Percentiles rank a stretch among this genome's conserved stretches.
Conservation (phyloP, 35 echinoderm and acorn worm genomes). For the Stichopus chloronotus region DNA sequence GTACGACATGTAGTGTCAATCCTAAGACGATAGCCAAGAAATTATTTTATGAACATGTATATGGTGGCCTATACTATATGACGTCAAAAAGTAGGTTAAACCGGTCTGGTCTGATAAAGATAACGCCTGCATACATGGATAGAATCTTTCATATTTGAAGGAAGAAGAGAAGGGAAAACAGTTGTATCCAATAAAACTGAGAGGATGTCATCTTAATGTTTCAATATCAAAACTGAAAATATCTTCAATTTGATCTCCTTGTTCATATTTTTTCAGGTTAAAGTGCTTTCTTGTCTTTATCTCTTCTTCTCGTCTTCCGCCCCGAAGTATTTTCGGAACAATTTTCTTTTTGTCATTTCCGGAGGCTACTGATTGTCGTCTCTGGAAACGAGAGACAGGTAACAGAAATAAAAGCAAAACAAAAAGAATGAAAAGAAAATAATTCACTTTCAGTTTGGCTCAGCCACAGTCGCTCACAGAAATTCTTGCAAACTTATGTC, state of each 20-base stretch:
- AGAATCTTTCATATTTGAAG: too few relatives aligned
- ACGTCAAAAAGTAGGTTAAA: too few relatives aligned
- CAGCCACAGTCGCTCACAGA: neutral
- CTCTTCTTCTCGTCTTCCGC: neutral
- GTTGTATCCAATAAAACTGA: neutral
- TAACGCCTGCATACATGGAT: too few relatives aligned
- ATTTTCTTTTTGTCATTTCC: neutral
- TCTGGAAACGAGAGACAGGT: neutral
- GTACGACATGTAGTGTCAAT: too few relatives aligned
- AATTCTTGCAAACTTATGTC: neutral
- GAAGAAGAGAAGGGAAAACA: neutral
- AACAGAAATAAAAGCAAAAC: neutral
- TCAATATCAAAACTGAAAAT: neutral
- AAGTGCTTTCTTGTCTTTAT: neutral
- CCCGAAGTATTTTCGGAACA: neutral
- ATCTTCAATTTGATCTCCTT: neutral
- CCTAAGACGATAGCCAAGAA: too few relatives aligned
- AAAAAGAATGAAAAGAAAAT: neutral
- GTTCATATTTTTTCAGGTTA: neutral
- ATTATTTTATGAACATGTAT: too few relatives aligned
- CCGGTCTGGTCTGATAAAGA: too few relatives aligned
- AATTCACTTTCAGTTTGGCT: neutral
- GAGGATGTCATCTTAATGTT: neutral
- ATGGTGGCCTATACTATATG: too few relatives aligned
- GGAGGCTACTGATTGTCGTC: neutral